Evolutionary conservation across 2,113 vertebrate genomes (phyloP), one percentile per base, ranked within the genome.

Genomic region (Uropsilus gracilis): DNA sequence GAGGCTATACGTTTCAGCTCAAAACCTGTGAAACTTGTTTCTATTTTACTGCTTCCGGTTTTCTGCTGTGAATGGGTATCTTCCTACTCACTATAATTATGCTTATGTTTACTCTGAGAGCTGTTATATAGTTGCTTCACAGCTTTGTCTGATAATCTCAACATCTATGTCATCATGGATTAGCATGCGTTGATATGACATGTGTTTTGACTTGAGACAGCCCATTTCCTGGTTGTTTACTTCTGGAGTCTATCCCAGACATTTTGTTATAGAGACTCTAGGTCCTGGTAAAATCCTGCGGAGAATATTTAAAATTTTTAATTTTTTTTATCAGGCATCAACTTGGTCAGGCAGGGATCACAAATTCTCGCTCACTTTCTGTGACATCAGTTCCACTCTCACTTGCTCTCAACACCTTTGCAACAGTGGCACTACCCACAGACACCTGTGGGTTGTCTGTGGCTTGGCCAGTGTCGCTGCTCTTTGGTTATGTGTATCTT

Each of bases 201-300:
- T n/a, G n/a, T 91, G 28, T 86, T 81, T 90, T 37, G 48, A n/a
- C 13, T 8, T 82, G 37, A 93, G 69, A 76, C 7, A 82, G 53
- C 20, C 53, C 53, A 81, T 86, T 80, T 66, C 55, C 68, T 90
- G 11, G 11, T 57, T 90, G 55, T 78, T 78, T 69, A 72, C 22
- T 77, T 68, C 28, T 44, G 22, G 11, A 80, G 57, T 64, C 64
- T 34, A 86, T 55, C 9, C 37, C 53, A 9, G 63, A 48, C 28
- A 73, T 81, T 57, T 48, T 91, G 44, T 63, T 57, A 5, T 14
- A 3, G 28, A 68, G 75, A 66, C 42, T 81, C 32, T 68, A 28
- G n/a, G n/a, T 91, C 76, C 59, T 87, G 2, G 61, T 84, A 78
- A 94, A 71, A 63, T 85, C 73, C 22, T 85, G 37, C 50, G 48